Evolutionary conservation across 2,113 vertebrate genomes (phyloP).

Genomic region (Corythornis vintsioides): DNA sequence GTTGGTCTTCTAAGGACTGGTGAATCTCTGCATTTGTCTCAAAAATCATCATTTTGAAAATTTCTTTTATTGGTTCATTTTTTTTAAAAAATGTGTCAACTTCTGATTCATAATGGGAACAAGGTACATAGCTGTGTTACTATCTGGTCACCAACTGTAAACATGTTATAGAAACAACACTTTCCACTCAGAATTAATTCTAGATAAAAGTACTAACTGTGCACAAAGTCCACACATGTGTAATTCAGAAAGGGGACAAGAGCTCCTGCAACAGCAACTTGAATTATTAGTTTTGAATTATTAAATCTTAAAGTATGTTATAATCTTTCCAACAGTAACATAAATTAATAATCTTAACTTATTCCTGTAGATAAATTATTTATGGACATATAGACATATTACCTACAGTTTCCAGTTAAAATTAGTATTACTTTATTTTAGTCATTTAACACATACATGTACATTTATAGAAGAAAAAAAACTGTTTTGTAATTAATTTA

Average conservation of each 20-base stretch:
- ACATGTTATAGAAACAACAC: neutral
- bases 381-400: neutral
- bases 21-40: neutral
- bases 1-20: neutral
- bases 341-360: neutral
- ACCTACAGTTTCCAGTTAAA: neutral
- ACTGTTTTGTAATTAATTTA: slow-evolving; percentile 23
- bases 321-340: neutral
- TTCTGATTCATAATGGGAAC: neutral
- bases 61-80: neutral
- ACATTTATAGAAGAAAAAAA: neutral
- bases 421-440: neutral
- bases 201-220: neutral
- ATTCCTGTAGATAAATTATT: neutral
- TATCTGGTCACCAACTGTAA: neutral
- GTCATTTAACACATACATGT: neutral
- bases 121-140: neutral
- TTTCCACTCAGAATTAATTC: neutral
- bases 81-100: neutral
- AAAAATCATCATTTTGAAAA: neutral
- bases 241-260: neutral
- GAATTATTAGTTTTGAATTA: neutral
- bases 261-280: neutral
- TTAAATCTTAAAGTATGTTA: neutral
- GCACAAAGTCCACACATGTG: fast-evolving